Evolutionary conservation across 2,113 vertebrate species (phyloP).

Genomic region (Brachyhypopomus occidentalis): DNA sequence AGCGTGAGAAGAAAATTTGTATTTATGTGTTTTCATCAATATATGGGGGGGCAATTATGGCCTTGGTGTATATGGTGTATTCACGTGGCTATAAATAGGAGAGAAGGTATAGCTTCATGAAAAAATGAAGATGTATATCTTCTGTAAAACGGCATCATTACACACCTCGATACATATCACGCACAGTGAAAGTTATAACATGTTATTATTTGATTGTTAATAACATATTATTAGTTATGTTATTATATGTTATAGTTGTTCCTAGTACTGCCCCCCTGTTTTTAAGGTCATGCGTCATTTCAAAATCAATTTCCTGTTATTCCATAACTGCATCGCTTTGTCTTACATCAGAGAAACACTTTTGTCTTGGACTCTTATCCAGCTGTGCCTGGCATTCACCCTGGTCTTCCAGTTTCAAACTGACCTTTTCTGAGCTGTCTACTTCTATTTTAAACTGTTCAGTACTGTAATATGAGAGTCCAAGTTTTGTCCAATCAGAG

Average conservation of each 20-base stretch:
- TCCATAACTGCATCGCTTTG: neutral
- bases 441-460: slow-evolving; percentile 9
- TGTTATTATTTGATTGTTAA: too few relatives aligned
- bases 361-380: neutral
- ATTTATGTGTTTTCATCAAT: too few relatives aligned
- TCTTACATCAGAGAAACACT: neutral
- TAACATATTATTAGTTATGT: too few relatives aligned
- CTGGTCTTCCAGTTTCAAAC: neutral
- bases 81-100: too few relatives aligned
- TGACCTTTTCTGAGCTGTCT: slow-evolving; percentile 4
- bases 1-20: too few relatives aligned
- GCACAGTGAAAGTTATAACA: slow-evolving; percentile 13
- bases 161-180: neutral
- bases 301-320: slow-evolving; percentile 14
- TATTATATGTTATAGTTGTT: too few relatives aligned
- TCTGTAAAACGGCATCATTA: slow-evolving; percentile 14
- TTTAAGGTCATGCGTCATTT: neutral
- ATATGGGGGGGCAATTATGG: too few relatives aligned
- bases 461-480: neutral
- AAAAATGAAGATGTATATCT: too few relatives aligned
- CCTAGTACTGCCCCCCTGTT: neutral
- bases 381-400: neutral
- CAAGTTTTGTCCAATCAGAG: slow-evolving; percentile 3
- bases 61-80: too few relatives aligned
- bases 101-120: too few relatives aligned